Percentiles rank a stretch among this genome's conserved stretches.
Conservation (phyloP, 1,140 invertebrate genomes). For the Leptinotarsa lineolata region DNA sequence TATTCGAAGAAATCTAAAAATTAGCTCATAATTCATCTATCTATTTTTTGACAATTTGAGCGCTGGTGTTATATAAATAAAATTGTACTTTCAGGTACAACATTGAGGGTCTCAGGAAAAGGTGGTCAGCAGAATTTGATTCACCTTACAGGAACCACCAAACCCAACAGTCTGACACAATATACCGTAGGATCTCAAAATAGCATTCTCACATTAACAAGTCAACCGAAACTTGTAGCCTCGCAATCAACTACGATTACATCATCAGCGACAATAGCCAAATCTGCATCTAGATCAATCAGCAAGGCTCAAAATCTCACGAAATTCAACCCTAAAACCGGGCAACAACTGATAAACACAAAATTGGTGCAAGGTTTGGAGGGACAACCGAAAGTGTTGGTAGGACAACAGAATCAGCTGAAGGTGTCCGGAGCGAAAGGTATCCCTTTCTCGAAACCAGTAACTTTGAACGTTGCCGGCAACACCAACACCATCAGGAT, state of each 20-base stretch:
- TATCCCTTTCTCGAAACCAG: conserved; percentile 35
- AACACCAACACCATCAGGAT: conserved; percentile 57
- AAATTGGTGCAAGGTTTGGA: conserved; percentile 53
- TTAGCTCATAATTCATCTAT: no score
- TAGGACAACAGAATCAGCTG: conserved; percentile 47
- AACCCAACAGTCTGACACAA: conserved; percentile 53
- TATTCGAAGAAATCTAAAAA: no score
- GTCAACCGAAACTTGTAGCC: conserved; percentile 52
- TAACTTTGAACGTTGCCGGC: conserved; percentile 36
- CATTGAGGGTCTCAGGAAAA: conserved; percentile 57
- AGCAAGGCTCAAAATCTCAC: conserved; percentile 21
- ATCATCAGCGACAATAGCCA: conserved; percentile 48
- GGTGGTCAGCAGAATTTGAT: conserved; percentile 55
- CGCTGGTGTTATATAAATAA: background rate
- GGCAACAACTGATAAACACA: conserved; percentile 55
- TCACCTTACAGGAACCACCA: conserved; percentile 49
- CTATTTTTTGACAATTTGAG: no score
- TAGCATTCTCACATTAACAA: conserved; percentile 53
- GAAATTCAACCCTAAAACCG: conserved; percentile 46
- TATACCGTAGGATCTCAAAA: conserved; percentile 58
- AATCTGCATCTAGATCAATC: conserved; percentile 27
- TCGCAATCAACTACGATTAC: conserved; percentile 38
- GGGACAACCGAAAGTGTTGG: conserved; percentile 49
- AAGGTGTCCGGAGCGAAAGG: conserved; percentile 41
- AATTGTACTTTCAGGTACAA: conserved; percentile 46